Conservation (phyloP, 2,113 vertebrate genomes). For the Lepus europaeus region DNA sequence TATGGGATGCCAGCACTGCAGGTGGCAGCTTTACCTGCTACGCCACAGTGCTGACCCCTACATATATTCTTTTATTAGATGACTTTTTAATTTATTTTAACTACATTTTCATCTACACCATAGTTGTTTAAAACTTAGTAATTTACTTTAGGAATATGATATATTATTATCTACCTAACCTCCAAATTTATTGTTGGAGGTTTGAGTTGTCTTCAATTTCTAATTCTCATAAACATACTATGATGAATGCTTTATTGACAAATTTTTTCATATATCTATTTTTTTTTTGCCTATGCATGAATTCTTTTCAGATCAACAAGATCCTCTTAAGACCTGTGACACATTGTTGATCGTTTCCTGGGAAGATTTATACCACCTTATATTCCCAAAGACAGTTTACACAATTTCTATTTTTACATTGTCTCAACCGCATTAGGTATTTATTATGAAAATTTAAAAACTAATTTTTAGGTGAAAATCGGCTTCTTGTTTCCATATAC, state of each 20-base stretch:
- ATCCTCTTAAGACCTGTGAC: slow-evolving; percentile 47
- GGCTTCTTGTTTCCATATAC: slow-evolving; percentile 67
- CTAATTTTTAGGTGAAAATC: slow-evolving; percentile 74
- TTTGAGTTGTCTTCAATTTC: slow-evolving; percentile 50
- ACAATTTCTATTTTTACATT: slow-evolving; percentile 55
- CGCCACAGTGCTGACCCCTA: too few relatives aligned
- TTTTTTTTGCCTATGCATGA: slow-evolving; percentile 2
- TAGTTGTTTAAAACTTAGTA: slow-evolving; percentile 45
- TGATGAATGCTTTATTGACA: slow-evolving; percentile 41
- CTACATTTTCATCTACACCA: slow-evolving; percentile 38
- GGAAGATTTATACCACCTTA: slow-evolving; percentile 22
- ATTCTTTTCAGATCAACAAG: slow-evolving; percentile 25
- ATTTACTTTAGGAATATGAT: slow-evolving; percentile 32
- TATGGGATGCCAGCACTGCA: too few relatives aligned
- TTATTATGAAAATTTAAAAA: slow-evolving; percentile 61
- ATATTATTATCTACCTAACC: slow-evolving; percentile 61
- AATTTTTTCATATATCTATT: slow-evolving; percentile 11
- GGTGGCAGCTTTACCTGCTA: too few relatives aligned
- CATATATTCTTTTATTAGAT: slow-evolving; percentile 48
- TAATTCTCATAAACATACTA: slow-evolving; percentile 14
- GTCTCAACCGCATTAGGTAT: slow-evolving; percentile 32
- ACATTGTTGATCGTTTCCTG: not conserved
- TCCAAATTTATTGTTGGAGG: not conserved
- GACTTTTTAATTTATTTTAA: slow-evolving; percentile 60
- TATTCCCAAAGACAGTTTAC: slow-evolving; percentile 46